These are phyloP conservation scores for Pipistrellus nathusii DNA, from an alignment of 2,797 vertebrate genomes.

Conservation along the genomic window DNA sequence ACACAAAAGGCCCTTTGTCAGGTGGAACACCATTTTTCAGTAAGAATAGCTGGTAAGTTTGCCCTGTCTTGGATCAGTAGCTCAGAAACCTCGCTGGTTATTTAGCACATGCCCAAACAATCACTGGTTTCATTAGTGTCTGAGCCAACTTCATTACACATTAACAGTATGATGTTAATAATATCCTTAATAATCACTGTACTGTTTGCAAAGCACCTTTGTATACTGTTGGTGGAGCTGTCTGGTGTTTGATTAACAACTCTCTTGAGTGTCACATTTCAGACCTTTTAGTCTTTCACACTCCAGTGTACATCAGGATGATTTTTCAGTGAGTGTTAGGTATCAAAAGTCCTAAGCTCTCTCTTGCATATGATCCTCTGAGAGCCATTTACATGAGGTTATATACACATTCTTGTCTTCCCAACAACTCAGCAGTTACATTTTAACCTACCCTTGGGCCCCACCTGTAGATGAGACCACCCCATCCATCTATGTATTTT, in stretches of 20 bases:
- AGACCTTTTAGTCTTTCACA: background rate
- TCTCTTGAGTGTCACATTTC: background rate
- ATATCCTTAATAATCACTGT: background rate
- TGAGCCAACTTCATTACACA: constrained; percentile 31
- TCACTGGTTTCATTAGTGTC: constrained; percentile 59
- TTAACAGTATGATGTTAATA: constrained; percentile 54
- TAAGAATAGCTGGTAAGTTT: background rate
- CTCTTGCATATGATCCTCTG: background rate
- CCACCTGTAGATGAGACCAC: background rate
- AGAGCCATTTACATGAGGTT: background rate
- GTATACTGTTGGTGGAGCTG: background rate
- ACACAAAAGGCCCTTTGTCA: background rate
- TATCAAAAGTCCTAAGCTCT: background rate
- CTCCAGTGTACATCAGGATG: background rate
- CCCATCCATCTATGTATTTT: background rate
- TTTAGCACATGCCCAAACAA: constrained; percentile 44
- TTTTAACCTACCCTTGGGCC: background rate
- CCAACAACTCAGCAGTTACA: background rate
- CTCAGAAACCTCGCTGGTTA: background rate
- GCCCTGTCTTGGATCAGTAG: background rate
- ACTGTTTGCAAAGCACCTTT: constrained; percentile 46
- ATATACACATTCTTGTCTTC: background rate
- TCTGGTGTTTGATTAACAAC: background rate
- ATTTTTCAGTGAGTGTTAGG: background rate
- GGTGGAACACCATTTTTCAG: background rate